Percentiles rank a stretch among this genome's conserved stretches.
phyloP scores from a whole-genome alignment of 2,797 vertebrate species.

The Hydrocynus forskahlii region DNA sequence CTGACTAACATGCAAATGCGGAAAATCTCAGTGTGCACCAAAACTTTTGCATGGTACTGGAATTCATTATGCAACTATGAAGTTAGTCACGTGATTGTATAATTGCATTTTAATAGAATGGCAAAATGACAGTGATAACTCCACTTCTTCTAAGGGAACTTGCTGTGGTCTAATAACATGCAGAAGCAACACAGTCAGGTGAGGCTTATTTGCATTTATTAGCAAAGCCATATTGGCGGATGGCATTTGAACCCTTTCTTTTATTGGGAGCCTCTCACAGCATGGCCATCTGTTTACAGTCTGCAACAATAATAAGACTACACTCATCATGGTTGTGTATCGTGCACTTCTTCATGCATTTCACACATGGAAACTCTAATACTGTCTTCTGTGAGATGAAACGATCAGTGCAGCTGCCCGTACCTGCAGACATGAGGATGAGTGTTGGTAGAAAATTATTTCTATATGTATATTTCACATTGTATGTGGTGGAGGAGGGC shows the following conservation, averaged over 20 bases:
- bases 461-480: conserved; percentile 62
- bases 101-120: not conserved
- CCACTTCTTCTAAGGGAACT: not conserved
- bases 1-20: too few relatives aligned
- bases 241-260: not conserved
- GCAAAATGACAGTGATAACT: not conserved
- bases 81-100: not conserved
- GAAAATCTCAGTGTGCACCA: too few relatives aligned
- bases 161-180: not conserved
- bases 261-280: not conserved
- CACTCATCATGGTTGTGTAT: conserved; percentile 6
- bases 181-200: too few relatives aligned
- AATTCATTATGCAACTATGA: too few relatives aligned
- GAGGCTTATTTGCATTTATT: not conserved
- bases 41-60: too few relatives aligned
- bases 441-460: conserved; percentile 56
- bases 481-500: conserved; percentile 48
- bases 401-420: conserved; percentile 37
- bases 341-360: conserved; percentile 26
- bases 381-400: conserved; percentile 10
- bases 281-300: conserved; percentile 23
- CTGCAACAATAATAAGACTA: conserved; percentile 19
- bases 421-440: conserved; percentile 49
- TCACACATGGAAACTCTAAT: conserved; percentile 31
- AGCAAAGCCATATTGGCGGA: not conserved